Evolutionary conservation across 2,888 invertebrate genomes (phyloP).

Genomic region (Tridacna crocea): DNA sequence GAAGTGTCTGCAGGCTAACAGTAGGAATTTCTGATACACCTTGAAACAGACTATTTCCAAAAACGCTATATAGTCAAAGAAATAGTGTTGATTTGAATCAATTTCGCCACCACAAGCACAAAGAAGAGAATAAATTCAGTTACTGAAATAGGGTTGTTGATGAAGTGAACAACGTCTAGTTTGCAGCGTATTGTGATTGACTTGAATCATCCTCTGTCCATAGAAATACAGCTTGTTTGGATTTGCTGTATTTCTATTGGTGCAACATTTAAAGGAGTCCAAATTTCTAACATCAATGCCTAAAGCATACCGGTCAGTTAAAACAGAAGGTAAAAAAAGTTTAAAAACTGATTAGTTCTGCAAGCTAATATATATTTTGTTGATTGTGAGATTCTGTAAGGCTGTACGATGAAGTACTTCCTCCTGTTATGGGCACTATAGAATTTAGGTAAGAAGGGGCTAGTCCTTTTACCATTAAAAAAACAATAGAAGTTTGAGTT

Average conservation of each 20-base stretch:
- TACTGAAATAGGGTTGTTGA: not conserved
- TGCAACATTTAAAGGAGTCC: not conserved
- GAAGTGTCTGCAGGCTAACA: not conserved
- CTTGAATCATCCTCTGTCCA: not conserved
- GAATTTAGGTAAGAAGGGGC: not conserved
- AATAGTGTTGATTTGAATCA: too few relatives aligned
- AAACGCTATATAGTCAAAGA: not conserved
- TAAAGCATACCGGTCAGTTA: not conserved
- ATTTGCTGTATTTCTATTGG: not conserved
- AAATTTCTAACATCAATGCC: not conserved
- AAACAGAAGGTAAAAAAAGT: not conserved
- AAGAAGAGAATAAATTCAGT: not conserved
- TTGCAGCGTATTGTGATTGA: not conserved
- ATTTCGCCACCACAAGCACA: not conserved
- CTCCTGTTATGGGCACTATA: not conserved
- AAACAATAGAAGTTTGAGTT: too few relatives aligned
- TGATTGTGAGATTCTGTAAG: not conserved
- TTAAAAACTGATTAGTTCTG: not conserved
- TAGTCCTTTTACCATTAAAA: too few relatives aligned
- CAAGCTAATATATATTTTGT: not conserved
- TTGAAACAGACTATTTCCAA: not conserved
- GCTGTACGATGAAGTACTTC: not conserved
- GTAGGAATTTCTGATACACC: not conserved
- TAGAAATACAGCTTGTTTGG: constrained; percentile 10
- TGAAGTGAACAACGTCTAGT: not conserved